Evolutionary conservation across 2,113 vertebrate genomes (phyloP).

Genomic region (Gulo gulo): DNA sequence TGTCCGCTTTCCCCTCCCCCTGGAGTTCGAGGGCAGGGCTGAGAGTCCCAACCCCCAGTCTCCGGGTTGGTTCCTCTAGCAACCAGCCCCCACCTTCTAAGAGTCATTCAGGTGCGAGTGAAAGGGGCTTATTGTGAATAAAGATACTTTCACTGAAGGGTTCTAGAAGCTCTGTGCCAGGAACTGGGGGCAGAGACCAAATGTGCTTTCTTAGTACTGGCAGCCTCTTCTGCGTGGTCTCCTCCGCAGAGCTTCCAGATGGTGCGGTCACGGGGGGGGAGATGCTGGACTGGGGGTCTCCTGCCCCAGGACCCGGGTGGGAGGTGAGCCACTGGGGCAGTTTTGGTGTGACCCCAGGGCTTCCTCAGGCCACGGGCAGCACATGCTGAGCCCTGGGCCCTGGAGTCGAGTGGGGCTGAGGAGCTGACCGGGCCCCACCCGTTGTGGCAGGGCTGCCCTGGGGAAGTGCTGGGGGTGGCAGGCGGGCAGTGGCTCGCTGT

Average conservation of each 20-base stretch:
- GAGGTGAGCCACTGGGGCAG: neutral
- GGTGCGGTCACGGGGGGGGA: neutral
- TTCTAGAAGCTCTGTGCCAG: neutral
- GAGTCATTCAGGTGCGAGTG: neutral
- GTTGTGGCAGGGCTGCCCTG: neutral
- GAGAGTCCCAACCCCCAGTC: neutral
- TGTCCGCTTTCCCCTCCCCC: neutral
- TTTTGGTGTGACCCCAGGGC: neutral
- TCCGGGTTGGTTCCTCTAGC: neutral
- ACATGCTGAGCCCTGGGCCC: neutral
- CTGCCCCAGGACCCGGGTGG: rapidly evolving
- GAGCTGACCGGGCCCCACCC: neutral
- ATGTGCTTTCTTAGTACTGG: neutral
- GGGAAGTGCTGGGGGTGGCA: rapidly evolving
- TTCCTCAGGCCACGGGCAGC: neutral
- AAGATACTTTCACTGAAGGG: neutral
- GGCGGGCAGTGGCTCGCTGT: rapidly evolving
- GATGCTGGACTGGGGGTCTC: neutral
- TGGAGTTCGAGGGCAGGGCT: neutral
- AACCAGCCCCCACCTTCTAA: neutral
- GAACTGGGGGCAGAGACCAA: neutral
- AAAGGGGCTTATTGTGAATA: neutral
- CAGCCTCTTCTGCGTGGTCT: neutral
- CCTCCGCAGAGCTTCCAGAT: neutral
- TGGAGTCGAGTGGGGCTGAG: rapidly evolving